Base-by-base conservation (phyloP, 2,888 invertebrate species). In the Frankliniella fusca region DNA sequence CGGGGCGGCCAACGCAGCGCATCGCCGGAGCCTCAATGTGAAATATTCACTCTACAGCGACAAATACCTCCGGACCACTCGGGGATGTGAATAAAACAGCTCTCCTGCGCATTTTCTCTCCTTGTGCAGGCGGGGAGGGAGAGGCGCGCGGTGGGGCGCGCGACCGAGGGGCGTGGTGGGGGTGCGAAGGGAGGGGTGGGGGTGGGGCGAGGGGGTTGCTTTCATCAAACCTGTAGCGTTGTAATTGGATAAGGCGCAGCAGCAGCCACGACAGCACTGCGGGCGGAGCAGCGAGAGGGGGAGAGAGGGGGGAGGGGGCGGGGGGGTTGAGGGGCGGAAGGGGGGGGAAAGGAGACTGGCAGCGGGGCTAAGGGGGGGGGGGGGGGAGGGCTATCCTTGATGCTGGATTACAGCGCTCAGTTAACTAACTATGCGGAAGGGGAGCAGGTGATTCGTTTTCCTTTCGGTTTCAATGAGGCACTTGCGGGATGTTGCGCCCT, bases 1-100 rank as follows among this genome's bases (percentile, higher is more conserved):
- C 38, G 38, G 38, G 38, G 38, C 38, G 38, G 38, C 38, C 38
- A 38, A 5, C 38, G 38, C 38, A 12, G 61, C 61, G 61, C 12
- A 20, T 20, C 20, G 54, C 15, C 61, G 18, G 61, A n/a, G 61
- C n/a, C 61, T 61, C 61, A 61, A 61, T 61, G 18, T 61, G 61
- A 61, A 61, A 61, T 61, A 61, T 61, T 61, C 61, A 61, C 61
- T 61, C 61, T 61, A 61, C 61, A 61, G 61, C 61, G 61, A 61
- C 61, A 61, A 61, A 61, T 61, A 61, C 61, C 61, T 61, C 61
- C 18, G n/a, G 61, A 61, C 61, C 61, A 61, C 61, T 61, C 61
- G 61, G 61, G n/a, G 61, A 20, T n/a, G 61, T 61, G 61, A 61
- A 61, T 61, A 61, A 61, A 61, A 18, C 61, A 15, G 20, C 61